Percentiles rank a stretch among this genome's conserved stretches.
phyloP scores from a whole-genome alignment of 1,140 invertebrate species.

The Diplogasteroides magnus region DNA sequence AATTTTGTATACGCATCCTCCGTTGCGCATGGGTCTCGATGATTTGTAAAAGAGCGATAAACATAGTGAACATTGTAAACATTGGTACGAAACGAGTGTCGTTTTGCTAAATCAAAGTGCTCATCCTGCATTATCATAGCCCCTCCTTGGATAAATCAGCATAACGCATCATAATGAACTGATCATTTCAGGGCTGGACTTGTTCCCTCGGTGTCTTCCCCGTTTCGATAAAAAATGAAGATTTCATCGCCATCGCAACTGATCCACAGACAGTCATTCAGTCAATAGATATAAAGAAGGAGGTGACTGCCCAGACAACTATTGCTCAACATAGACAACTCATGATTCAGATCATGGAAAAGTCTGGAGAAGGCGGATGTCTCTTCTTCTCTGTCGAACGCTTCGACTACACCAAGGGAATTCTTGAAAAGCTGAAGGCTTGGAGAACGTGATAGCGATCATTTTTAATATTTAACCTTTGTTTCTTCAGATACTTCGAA shows the following conservation, averaged over 20 bases:
- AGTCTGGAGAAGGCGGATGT: conserved; percentile 30
- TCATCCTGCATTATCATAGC: too few species aligned
- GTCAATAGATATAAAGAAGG: conserved; percentile 45
- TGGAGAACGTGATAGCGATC: conserved; percentile 30
- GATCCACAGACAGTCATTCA: conserved; percentile 41
- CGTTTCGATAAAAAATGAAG: conserved; percentile 54
- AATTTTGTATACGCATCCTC: too few species aligned
- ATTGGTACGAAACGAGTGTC: neutral
- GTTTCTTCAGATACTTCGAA: conserved; percentile 41
- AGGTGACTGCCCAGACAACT: conserved; percentile 32
- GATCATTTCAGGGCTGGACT: conserved; percentile 43
- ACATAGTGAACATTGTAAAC: too few species aligned
- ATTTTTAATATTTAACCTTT: conserved; percentile 3
- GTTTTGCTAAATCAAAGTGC: too few species aligned
- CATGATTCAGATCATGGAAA: conserved; percentile 47
- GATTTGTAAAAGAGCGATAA: too few species aligned
- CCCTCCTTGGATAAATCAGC: too few species aligned
- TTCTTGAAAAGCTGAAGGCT: conserved; percentile 50
- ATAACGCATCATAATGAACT: too few species aligned
- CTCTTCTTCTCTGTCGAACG: conserved; percentile 55
- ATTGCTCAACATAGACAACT: neutral
- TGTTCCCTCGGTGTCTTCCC: conserved; percentile 55
- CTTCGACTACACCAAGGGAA: conserved; percentile 55
- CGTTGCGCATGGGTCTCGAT: too few species aligned
- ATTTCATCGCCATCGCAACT: conserved; percentile 47